Evolutionary conservation across 2,113 vertebrate genomes (phyloP), one percentile per base, ranked within the genome.

Genomic region (Emydocephalus ijimae): DNA sequence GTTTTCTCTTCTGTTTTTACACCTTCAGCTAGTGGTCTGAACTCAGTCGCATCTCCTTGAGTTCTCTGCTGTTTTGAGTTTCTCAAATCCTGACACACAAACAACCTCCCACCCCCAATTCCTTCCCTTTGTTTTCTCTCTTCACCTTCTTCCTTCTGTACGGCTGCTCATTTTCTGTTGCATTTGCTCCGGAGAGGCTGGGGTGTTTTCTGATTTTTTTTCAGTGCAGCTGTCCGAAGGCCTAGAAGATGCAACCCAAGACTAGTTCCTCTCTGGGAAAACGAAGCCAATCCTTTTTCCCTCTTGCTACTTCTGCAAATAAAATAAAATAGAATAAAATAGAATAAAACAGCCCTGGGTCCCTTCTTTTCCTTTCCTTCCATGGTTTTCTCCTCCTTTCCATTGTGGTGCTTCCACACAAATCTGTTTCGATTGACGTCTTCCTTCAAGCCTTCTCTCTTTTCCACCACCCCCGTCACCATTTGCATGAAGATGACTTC

Each of bases 381-480:
- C 8, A 23, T 59, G 57, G 7, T 5, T 74, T 39, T 39, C 69
- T 34, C 15, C n/a, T 34, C 69, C 18, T 39, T 69, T 39, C 69
- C 74, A 39, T 20, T 1, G 1, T 1, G 18, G 74, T 21, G 18
- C 8, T 34, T 81, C 34, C 18, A 0, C 39, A 18, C 34, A 43
- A 43, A 81, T 81, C 18, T 3, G 18, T 8, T 81, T 91, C 93
- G 24, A 94, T 95, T 94, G 96, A 96, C 94, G 96, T 95, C 95
- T 95, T 95, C 97, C 96, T 97, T 97, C 24, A 20, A 95, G 96
- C 96, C 92, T 89, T 95, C 94, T 95, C 95, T 85, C 93, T 54
- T 89, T 26, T 1, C 15, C 0, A 0, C 15, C 0, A 0, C 45
- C 95, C 91, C 92, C 0, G 12, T 91, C 91, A 54, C 59, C 61